Evolutionary conservation across 2,888 invertebrate genomes (phyloP).

Genomic region (Tryphoninae sp.): DNA sequence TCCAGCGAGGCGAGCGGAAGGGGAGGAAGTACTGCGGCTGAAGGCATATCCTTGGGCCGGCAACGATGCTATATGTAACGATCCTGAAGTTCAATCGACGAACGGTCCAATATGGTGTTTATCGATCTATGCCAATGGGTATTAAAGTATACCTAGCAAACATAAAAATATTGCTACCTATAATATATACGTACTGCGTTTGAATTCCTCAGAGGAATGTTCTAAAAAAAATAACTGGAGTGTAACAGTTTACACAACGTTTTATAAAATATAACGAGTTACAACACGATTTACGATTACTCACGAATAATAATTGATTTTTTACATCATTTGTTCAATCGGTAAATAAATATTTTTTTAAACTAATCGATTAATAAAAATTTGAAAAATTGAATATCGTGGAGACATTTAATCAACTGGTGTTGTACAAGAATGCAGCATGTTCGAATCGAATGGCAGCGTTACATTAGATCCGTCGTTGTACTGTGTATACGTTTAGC

Average conservation of each 20-base stretch:
- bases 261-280: no score
- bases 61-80: background rate
- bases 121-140: slow-evolving; percentile 11
- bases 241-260: no score
- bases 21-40: background rate
- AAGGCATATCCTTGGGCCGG: slow-evolving; percentile 30
- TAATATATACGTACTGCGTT: no score
- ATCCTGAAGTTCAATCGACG: slow-evolving; percentile 30
- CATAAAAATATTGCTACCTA: no score
- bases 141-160: no score
- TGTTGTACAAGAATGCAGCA: background rate
- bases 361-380: no score
- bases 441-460: background rate
- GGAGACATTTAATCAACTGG: background rate
- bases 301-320: no score
- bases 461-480: background rate
- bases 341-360: no score
- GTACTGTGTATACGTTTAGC: background rate
- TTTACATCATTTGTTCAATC: no score
- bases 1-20: slow-evolving; percentile 15
- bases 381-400: background rate
- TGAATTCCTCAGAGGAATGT: no score
- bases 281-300: no score
- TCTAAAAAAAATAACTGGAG: no score
- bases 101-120: slow-evolving; percentile 14